Conservation (phyloP, 1,140 invertebrate genomes). For the Drosophila murphyi region DNA sequence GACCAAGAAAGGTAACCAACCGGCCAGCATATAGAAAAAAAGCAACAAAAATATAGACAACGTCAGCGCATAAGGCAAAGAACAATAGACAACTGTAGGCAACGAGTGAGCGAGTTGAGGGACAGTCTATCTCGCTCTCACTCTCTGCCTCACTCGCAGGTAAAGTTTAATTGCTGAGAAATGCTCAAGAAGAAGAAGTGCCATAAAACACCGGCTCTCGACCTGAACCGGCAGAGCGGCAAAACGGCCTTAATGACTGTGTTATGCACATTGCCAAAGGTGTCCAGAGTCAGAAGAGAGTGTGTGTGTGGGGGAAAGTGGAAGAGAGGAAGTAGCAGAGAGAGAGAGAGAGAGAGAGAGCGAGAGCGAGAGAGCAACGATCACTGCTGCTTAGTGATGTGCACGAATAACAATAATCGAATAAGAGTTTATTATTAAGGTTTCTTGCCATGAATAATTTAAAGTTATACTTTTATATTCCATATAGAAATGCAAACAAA, state of each 20-base stretch:
- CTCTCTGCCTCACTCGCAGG: constrained; percentile 2
- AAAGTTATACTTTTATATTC: not conserved
- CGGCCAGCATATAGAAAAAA: constrained; percentile 56
- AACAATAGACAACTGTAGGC: constrained; percentile 52
- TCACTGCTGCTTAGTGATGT: constrained; percentile 27
- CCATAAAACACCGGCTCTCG: constrained; percentile 63
- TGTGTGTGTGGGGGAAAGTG: too few species aligned
- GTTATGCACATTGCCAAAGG: constrained; percentile 1
- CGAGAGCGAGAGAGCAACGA: not conserved
- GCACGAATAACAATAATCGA: not conserved
- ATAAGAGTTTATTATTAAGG: too few species aligned
- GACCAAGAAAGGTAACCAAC: constrained; percentile 71
- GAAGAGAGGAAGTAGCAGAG: not conserved
- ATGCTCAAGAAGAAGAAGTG: constrained; percentile 34
- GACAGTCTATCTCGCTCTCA: not conserved
- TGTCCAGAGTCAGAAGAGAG: too few species aligned
- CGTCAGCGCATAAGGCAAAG: constrained; percentile 54
- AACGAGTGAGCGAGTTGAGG: constrained; percentile 14
- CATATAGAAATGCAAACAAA: too few species aligned
- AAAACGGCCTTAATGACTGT: constrained; percentile 68
- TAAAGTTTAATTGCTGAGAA: constrained; percentile 53
- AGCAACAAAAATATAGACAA: constrained; percentile 21
- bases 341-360: not conserved
- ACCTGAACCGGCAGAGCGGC: constrained; percentile 37
- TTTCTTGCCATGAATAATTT: not conserved